These are phyloP conservation scores for Smutsia temminckii DNA, from an alignment of 2,797 vertebrate genomes.

Conservation along the genomic window DNA sequence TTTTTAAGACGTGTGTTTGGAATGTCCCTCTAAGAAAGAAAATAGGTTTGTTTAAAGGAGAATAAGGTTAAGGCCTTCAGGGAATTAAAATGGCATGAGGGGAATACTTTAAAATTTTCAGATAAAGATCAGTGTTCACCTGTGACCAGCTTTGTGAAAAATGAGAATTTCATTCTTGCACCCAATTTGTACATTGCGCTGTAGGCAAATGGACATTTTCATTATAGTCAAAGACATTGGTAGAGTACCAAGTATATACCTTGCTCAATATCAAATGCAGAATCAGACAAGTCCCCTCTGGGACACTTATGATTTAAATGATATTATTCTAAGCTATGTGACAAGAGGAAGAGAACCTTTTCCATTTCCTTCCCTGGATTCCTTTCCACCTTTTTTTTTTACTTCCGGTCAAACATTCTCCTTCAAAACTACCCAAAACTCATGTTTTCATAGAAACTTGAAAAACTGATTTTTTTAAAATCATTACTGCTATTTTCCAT, in stretches of 20 bases:
- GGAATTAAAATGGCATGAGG: neutral
- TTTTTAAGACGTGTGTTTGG: neutral
- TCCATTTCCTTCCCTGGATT: neutral
- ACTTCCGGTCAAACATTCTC: neutral
- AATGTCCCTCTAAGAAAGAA: slow-evolving; percentile 4
- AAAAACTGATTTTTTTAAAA: slow-evolving; percentile 43
- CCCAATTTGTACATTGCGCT: neutral
- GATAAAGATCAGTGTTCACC: neutral
- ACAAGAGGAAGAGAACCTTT: neutral
- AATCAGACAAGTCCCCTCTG: neutral
- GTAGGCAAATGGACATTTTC: slow-evolving; percentile 4
- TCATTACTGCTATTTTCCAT: neutral
- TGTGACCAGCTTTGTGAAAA: slow-evolving; percentile 17
- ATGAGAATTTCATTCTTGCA: slow-evolving; percentile 10
- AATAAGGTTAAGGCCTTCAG: slow-evolving; percentile 1
- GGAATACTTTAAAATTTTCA: slow-evolving; percentile 36
- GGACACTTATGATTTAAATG: neutral
- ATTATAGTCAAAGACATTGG: slow-evolving; percentile 33
- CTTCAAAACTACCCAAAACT: neutral
- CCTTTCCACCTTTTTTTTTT: neutral
- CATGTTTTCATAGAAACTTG: neutral
- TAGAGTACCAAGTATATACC: neutral
- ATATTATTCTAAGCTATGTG: neutral
- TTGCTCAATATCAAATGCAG: neutral
- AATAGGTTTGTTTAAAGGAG: neutral